These are phyloP conservation scores for Gonatopus flavifemur DNA, from an alignment of 1,140 invertebrate genomes.

Conservation along the genomic window DNA sequence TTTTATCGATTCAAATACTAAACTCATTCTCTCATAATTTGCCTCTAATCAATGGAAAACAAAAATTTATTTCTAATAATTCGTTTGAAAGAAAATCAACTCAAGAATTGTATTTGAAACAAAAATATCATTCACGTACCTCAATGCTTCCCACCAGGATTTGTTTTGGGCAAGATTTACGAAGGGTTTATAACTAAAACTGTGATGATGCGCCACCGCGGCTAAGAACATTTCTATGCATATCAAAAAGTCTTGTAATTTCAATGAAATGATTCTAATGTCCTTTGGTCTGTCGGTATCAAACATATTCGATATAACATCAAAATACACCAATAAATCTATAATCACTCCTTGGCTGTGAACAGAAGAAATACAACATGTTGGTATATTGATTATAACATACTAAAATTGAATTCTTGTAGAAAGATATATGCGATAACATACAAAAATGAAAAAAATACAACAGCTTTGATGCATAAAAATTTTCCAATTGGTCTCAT, in stretches of 20 bases:
- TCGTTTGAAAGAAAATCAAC: background rate
- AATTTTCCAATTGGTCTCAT: slow-evolving; percentile 95
- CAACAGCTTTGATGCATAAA: slow-evolving; percentile 96
- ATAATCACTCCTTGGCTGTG: slow-evolving; percentile 90
- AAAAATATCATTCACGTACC: slow-evolving; percentile 29
- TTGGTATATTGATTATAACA: background rate
- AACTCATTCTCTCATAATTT: too few relatives aligned
- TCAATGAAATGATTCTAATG: slow-evolving; percentile 71
- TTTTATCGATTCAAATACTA: background rate
- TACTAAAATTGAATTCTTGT: background rate
- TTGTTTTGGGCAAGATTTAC: slow-evolving; percentile 59
- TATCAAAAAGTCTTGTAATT: slow-evolving; percentile 92
- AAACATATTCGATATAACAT: slow-evolving; percentile 72
- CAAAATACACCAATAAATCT: slow-evolving; percentile 79
- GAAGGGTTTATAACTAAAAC: slow-evolving; percentile 90
- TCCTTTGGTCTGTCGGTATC: slow-evolving; percentile 66
- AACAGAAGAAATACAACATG: slow-evolving; percentile 29
- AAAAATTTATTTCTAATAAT: too few relatives aligned
- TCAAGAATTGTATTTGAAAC: background rate
- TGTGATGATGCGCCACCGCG: slow-evolving; percentile 91
- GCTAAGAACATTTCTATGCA: slow-evolving; percentile 98
- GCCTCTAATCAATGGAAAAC: too few relatives aligned
- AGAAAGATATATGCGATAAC: slow-evolving; percentile 44
- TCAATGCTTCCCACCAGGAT: slow-evolving; percentile 64
- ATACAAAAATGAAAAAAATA: slow-evolving; percentile 98